Evolutionary conservation across 2,888 invertebrate genomes (phyloP).

Genomic region (Sminthurides aquaticus): DNA sequence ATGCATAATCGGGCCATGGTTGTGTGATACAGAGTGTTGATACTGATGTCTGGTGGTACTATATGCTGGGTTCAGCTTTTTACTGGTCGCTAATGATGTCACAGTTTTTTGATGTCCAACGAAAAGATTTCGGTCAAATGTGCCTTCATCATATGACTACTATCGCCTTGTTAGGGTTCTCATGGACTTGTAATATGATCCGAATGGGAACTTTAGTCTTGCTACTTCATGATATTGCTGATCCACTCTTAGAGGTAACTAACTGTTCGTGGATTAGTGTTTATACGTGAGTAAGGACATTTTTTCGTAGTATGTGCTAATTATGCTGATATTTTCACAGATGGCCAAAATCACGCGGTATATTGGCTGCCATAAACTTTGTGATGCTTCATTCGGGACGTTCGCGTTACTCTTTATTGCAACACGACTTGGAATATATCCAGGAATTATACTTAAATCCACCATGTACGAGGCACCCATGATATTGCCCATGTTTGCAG

Average conservation of each 20-base stretch:
- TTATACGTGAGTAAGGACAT: not conserved
- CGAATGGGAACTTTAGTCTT: constrained; percentile 84
- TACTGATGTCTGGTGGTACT: constrained; percentile 88
- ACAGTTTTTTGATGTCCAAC: constrained; percentile 85
- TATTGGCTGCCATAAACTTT: constrained; percentile 75
- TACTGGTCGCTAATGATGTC: constrained; percentile 89
- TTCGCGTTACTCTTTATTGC: constrained; percentile 87
- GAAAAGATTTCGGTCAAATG: constrained; percentile 97
- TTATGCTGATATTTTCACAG: constrained; percentile 50
- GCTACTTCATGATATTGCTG: constrained; percentile 77
- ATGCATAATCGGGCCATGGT: too few species aligned
- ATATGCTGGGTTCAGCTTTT: constrained; percentile 88
- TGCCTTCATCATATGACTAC: constrained; percentile 95
- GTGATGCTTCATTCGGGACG: constrained; percentile 72
- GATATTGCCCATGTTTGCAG: constrained; percentile 81
- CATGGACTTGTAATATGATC: constrained; percentile 90
- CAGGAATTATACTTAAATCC: constrained; percentile 75
- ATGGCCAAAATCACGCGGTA: constrained; percentile 93
- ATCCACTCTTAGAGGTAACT: constrained; percentile 74
- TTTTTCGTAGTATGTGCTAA: not conserved
- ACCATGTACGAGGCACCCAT: constrained; percentile 76
- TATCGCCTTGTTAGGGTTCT: constrained; percentile 76
- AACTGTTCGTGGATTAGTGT: not conserved
- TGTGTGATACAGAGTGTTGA: constrained; percentile 24
- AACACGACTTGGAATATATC: constrained; percentile 80